Evolutionary conservation across 2,113 vertebrate genomes (phyloP).

Genomic region (Acanthisitta chloris): DNA sequence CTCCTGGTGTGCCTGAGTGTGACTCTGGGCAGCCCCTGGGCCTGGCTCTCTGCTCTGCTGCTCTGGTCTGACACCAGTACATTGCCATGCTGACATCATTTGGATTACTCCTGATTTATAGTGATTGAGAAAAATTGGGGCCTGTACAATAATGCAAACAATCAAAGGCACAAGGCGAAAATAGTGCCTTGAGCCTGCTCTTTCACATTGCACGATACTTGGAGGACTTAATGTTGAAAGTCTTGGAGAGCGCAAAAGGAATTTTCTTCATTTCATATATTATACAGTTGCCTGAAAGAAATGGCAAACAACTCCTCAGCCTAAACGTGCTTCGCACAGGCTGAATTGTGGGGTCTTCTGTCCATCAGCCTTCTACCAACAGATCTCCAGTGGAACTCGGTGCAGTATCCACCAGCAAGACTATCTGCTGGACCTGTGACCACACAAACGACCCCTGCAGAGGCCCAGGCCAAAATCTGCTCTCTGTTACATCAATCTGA

Average conservation of each 20-base stretch:
- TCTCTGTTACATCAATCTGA: not conserved
- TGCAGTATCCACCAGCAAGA: not conserved
- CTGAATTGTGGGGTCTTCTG: not conserved
- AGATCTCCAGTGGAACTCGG: not conserved
- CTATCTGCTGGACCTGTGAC: not conserved
- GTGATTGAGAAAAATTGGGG: constrained; percentile 54
- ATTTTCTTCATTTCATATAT: constrained; percentile 41
- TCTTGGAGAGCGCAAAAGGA: constrained; percentile 21
- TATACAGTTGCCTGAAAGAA: constrained; percentile 41
- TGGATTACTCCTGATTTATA: constrained; percentile 64
- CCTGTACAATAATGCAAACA: constrained; percentile 52
- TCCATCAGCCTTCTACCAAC: not conserved
- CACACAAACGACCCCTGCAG: not conserved
- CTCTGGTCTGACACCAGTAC: constrained; percentile 13
- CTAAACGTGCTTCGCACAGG: not conserved
- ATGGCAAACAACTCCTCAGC: constrained; percentile 21
- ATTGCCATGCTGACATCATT: constrained; percentile 47
- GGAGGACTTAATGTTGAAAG: constrained; percentile 29
- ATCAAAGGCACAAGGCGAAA: constrained; percentile 41
- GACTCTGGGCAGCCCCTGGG: not conserved
- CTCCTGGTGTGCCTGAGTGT: not conserved
- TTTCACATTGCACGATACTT: not conserved
- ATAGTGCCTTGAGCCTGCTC: not conserved
- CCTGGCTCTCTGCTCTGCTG: not conserved
- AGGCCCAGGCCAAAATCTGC: not conserved